These are phyloP conservation scores for Dione vanillae DNA, from an alignment of 2,888 invertebrate genomes.

Conservation along the genomic window DNA sequence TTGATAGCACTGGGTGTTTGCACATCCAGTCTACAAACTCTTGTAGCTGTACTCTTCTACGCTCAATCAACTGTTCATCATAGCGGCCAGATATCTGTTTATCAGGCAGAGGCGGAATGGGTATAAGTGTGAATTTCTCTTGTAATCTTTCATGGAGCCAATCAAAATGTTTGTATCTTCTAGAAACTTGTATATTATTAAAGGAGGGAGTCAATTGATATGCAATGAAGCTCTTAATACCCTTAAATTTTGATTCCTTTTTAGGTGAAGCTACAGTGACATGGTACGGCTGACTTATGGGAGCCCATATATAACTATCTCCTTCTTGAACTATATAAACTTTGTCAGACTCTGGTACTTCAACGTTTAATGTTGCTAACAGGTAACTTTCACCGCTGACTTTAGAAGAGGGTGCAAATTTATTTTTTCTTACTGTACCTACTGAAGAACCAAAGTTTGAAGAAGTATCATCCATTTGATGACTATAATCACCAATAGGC, in stretches of 20 bases:
- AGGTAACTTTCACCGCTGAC: conserved; percentile 95
- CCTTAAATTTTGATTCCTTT: conserved; percentile 98
- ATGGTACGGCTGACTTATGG: conserved; percentile 88
- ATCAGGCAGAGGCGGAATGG: conserved; percentile 98
- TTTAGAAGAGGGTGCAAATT: conserved; percentile 95
- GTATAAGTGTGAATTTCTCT: conserved; percentile 97
- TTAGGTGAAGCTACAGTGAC: conserved; percentile 97
- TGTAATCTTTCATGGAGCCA: conserved; percentile 98
- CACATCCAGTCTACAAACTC: conserved; percentile 99
- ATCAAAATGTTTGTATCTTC: conserved; percentile 99
- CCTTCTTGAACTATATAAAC: conserved; percentile 90
- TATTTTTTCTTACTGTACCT: conserved; percentile 89
- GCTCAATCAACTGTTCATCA: conserved; percentile 98
- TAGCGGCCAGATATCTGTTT: conserved; percentile 99
- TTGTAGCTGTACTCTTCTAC: conserved; percentile 96
- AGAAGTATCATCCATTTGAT: conserved; percentile 79
- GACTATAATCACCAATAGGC: conserved; percentile 79
- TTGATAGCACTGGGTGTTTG: conserved; percentile 96
- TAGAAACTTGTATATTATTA: conserved; percentile 95
- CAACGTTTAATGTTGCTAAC: conserved; percentile 89
- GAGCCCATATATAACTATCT: conserved; percentile 91
- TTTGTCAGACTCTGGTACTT: conserved; percentile 88
- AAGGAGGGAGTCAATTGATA: conserved; percentile 98
- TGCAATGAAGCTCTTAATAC: conserved; percentile 98
- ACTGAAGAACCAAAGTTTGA: conserved; percentile 84